Conservation (phyloP, 2,113 vertebrate genomes). For the Passerina amoena region DNA sequence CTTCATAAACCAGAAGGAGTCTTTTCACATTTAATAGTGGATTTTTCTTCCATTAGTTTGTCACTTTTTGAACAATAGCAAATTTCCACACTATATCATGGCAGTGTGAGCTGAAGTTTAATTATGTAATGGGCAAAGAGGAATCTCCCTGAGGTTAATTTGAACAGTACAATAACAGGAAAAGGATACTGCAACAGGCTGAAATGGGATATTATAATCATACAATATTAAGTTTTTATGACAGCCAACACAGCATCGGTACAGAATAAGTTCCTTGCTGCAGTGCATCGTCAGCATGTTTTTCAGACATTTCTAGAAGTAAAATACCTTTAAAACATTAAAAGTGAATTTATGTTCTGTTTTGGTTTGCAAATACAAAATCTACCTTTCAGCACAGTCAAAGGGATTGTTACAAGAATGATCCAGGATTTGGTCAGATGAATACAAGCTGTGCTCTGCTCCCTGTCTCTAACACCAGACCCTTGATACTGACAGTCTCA, state of each 20-base stretch:
- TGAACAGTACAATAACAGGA: not conserved
- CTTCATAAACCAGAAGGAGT: not conserved
- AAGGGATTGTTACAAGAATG: not conserved
- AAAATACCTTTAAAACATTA: not conserved
- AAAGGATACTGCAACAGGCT: not conserved
- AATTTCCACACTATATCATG: not conserved
- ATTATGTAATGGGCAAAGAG: not conserved
- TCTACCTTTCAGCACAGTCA: not conserved
- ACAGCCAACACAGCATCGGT: not conserved
- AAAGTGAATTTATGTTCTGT: not conserved
- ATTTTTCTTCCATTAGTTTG: not conserved
- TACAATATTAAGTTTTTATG: not conserved
- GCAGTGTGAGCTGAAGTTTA: not conserved
- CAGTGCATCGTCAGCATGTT: not conserved
- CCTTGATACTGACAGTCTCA: not conserved
- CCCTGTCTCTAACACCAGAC: accelerated
- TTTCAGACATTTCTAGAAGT: not conserved
- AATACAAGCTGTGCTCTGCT: not conserved
- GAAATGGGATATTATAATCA: not conserved
- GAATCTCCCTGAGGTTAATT: not conserved
- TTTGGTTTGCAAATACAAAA: not conserved
- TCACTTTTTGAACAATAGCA: not conserved
- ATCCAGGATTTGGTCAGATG: not conserved
- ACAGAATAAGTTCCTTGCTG: not conserved
- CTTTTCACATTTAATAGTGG: not conserved